Base-by-base conservation (phyloP, 1,140 invertebrate species). In the Drosophila arawakana region DNA sequence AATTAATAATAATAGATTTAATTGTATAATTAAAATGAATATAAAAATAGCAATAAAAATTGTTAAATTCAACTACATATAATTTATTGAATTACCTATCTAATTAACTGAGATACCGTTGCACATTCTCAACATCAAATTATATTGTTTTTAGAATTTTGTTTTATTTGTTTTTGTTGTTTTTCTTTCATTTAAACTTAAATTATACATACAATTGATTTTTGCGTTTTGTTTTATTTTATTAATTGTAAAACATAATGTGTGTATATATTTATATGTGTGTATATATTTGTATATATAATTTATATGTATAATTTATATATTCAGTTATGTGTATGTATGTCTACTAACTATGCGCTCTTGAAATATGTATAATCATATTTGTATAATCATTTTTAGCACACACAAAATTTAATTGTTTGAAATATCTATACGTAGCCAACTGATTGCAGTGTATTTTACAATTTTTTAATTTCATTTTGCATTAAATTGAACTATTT, bases 31-130 rank as follows among this genome's bases (percentile, higher is more conserved):
- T 72, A 60, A 74, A 63, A 72, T 74, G 49, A 74, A 65, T 73
- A 71, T 75, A 75, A 75, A 74, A 65, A 71, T 71, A 71, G 43
- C 54, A 75, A 75, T 71, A 71, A 71, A 75, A 63, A 61, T 60
- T 35, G 11, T 76, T 88, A 82, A 86, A 86, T 86, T 86, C 77
- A 80, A 78, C 84, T 88, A 88, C 66, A 83, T 78, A 88, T 67
- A 78, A 55, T 75, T 43, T 72, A 84, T 78, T 88, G 58, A 88
- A 78, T 88, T 88, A 89, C 78, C 78, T 88, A 89, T 67, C 84
- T 88, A 88, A 88, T 78, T 89, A 88, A 84, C 84, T 88, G 84
- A 88, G 84, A 88, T 88, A 88, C 84, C 77, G 60, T 89, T 86
- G 79, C 76, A 85, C 60, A 80, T 52, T 69, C 55, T 72, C 69